Conservation (phyloP, 2,797 vertebrate species). For the Halcyon leucocephala region DNA sequence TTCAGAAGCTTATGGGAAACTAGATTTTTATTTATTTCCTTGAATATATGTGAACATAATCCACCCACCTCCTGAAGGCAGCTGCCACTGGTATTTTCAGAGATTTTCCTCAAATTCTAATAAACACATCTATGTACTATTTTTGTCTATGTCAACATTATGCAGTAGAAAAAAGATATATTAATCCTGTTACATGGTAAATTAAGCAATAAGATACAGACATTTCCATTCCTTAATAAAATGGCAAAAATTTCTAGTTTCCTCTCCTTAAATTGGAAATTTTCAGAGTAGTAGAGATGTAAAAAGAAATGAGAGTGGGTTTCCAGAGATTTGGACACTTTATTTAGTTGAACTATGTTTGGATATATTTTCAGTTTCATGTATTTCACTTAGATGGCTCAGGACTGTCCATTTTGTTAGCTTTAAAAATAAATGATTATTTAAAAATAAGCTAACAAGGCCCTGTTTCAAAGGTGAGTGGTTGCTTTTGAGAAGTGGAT, state of each 20-base stretch:
- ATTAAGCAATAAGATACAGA: not conserved
- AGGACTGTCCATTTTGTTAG: not conserved
- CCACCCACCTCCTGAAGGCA: not conserved
- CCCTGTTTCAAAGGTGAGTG: not conserved
- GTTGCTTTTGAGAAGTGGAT: not conserved
- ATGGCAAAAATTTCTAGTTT: not conserved
- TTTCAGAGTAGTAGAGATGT: not conserved
- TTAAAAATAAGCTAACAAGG: no score
- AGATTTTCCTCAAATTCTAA: not conserved
- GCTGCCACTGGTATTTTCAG: not conserved
- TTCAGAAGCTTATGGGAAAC: not conserved
- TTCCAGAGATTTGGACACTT: not conserved
- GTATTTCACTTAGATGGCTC: not conserved
- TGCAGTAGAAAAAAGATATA: not conserved
- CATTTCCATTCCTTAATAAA: not conserved
- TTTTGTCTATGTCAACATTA: not conserved
- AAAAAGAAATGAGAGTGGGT: not conserved
- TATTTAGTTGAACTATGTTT: not conserved
- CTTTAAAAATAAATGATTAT: not conserved
- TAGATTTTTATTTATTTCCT: not conserved
- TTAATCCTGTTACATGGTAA: not conserved
- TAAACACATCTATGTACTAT: constrained; percentile 13
- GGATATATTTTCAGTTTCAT: not conserved
- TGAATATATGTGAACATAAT: not conserved
- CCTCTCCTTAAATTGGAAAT: not conserved